These are phyloP conservation scores for Litoditis marina DNA, from an alignment of 2,888 invertebrate genomes.

Conservation along the genomic window DNA sequence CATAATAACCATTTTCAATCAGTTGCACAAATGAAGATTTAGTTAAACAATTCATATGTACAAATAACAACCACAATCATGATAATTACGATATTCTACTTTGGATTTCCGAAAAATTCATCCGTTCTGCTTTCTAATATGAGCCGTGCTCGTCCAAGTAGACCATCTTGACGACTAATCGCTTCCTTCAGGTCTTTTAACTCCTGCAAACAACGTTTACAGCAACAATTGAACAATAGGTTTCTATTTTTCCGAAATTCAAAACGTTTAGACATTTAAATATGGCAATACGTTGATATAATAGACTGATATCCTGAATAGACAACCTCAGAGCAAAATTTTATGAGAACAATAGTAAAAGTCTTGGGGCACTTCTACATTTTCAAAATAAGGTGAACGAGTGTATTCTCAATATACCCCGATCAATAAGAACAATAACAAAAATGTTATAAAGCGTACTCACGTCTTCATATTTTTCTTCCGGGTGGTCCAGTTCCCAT, in stretches of 20 bases:
- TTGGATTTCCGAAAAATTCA: slow-evolving; percentile 12
- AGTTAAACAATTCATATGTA: not conserved
- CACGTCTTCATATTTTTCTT: slow-evolving; percentile 8
- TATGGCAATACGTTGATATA: too few species aligned
- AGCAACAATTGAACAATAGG: too few species aligned
- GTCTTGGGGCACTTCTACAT: not conserved
- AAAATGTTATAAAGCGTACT: not conserved
- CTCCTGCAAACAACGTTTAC: slow-evolving; percentile 16
- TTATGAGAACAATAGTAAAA: not conserved
- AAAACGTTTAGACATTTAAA: not conserved
- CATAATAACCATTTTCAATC: too few species aligned
- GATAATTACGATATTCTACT: not conserved
- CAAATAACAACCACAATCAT: not conserved
- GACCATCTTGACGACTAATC: slow-evolving; percentile 5
- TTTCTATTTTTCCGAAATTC: too few species aligned
- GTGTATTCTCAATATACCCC: too few species aligned
- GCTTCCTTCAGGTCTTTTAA: slow-evolving; percentile 9
- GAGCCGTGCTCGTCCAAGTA: slow-evolving; percentile 2
- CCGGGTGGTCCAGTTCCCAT: slow-evolving; percentile 7
- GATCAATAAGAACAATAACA: too few species aligned
- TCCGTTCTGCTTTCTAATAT: slow-evolving; percentile 11
- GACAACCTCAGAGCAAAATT: too few species aligned
- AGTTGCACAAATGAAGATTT: not conserved
- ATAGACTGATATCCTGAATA: too few species aligned
- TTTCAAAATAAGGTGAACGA: not conserved